These are phyloP conservation scores for Pachyseris speciosa DNA, from an alignment of 64 coral and sea anemone species.

Conservation along the genomic window DNA sequence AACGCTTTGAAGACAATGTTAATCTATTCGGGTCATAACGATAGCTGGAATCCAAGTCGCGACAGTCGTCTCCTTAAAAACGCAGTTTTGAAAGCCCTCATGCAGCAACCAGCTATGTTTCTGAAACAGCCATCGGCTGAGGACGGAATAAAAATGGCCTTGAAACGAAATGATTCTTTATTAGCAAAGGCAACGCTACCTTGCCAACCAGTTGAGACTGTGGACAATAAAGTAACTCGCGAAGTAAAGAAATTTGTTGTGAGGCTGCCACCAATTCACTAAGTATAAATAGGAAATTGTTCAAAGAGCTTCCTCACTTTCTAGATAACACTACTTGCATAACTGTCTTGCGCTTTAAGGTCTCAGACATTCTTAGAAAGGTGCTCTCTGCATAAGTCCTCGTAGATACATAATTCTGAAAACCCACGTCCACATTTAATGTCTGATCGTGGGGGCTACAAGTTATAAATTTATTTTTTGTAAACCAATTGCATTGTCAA, in stretches of 20 bases:
- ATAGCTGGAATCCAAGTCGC: slow-evolving; percentile 8
- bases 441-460: too few species aligned
- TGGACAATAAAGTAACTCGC: neutral
- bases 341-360: too few species aligned
- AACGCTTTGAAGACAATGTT: neutral
- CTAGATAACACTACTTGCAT: too few species aligned
- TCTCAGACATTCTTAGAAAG: too few species aligned
- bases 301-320: too few species aligned
- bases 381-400: too few species aligned
- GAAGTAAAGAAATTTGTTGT: slow-evolving; percentile 17
- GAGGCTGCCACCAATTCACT: neutral
- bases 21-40: slow-evolving; percentile 19
- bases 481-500: too few species aligned
- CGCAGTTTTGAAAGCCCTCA: neutral
- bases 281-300: neutral
- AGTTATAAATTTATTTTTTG: too few species aligned
- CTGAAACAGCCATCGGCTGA: neutral
- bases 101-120: neutral
- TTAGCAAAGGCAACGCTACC: neutral
- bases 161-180: neutral
- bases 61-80: slow-evolving; percentile 11
- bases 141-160: neutral
- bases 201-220: neutral
- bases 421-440: too few species aligned
- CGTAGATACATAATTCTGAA: too few species aligned